A percentile compares a stretch with the other conserved stretches of the same genome.
Evolutionary conservation across 2,888 invertebrate species (phyloP).

Genomic region (Agrenia bidenticulata): DNA sequence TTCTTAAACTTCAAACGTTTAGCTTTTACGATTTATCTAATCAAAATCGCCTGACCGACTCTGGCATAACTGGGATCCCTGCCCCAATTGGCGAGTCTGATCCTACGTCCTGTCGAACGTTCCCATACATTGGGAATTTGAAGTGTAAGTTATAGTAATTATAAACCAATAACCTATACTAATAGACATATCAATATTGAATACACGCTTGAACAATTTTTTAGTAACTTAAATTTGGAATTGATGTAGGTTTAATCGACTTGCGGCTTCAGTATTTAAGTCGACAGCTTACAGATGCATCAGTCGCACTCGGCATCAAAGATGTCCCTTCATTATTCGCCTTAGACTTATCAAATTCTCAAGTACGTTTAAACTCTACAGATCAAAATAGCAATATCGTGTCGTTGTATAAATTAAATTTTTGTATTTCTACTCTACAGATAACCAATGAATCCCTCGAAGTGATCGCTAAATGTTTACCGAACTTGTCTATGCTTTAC

Average conservation of each 20-base stretch:
- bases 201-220: too few species aligned
- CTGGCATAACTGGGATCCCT: constrained; percentile 6
- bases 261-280: constrained; percentile 8
- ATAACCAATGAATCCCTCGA: constrained; percentile 3
- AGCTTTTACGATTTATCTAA: constrained; percentile 8
- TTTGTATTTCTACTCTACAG: background rate
- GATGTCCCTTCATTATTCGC: background rate
- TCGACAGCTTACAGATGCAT: constrained; percentile 5
- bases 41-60: constrained; percentile 11
- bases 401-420: background rate
- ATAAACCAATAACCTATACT: background rate
- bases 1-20: constrained; percentile 10
- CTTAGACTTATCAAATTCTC: constrained; percentile 15
- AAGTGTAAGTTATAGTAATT: constrained; percentile 17
- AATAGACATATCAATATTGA: too few species aligned
- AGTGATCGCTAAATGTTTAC: background rate
- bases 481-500: constrained; percentile 2
- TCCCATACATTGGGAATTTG: constrained; percentile 13
- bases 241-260: constrained; percentile 15
- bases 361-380: background rate
- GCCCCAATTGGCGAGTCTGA: background rate
- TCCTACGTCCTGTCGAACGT: background rate
- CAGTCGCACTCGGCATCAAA: constrained; percentile 7
- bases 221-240: too few species aligned
- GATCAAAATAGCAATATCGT: background rate